phyloP scores from a whole-genome alignment of 2,113 vertebrate genomes.

The Sardina pilchardus region DNA sequence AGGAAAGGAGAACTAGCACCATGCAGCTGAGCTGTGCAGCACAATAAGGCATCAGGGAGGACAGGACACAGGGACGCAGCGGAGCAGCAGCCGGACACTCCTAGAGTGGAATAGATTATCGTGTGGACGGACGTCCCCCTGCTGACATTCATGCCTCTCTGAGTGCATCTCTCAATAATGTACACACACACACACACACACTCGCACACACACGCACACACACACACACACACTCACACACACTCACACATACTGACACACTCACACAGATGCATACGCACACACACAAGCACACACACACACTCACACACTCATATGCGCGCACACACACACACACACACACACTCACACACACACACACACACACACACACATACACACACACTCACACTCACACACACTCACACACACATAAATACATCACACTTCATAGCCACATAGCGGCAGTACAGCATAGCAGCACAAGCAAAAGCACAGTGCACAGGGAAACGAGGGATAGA shows the following conservation, averaged over 20 bases:
- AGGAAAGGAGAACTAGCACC: background rate
- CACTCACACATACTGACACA: background rate
- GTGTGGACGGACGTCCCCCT: background rate
- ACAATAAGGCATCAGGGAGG: background rate
- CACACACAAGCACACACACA: background rate
- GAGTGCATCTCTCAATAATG: background rate
- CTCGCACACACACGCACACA: background rate
- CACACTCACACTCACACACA: background rate
- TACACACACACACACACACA: background rate
- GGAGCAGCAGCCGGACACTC: background rate
- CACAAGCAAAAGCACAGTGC: background rate
- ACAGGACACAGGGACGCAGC: background rate
- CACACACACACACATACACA: background rate
- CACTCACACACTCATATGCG: background rate
- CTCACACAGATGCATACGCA: background rate
- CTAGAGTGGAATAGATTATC: background rate
- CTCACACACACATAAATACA: conserved; percentile 35
- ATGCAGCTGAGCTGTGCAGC: background rate
- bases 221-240: conserved; percentile 2
- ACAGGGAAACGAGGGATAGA: conserved; percentile 16
- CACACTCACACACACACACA: background rate
- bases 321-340: background rate
- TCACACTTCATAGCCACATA: conserved; percentile 18
- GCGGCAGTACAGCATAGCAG: background rate
- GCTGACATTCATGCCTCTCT: background rate